Evolutionary conservation across 2,888 invertebrate species (phyloP).

Genomic region (Tenthredo amoena): DNA sequence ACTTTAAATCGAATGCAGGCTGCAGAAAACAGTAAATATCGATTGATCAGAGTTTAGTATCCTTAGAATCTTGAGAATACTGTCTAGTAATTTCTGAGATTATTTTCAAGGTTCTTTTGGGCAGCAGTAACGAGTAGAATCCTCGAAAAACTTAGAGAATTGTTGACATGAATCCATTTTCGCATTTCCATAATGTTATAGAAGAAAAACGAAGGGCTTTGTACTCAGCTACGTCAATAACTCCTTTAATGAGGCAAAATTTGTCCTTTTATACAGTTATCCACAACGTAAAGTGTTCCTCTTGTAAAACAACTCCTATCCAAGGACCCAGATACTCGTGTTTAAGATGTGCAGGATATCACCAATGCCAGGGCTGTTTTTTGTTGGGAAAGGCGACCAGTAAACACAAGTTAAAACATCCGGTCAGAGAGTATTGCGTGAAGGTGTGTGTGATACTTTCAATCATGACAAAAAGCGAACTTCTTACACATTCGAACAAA

Average conservation of each 20-base stretch:
- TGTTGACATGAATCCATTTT: not conserved
- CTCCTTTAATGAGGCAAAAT: not conserved
- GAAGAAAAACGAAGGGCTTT: slow-evolving; percentile 30
- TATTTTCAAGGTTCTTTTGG: not conserved
- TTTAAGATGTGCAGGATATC: slow-evolving; percentile 83
- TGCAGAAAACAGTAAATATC: slow-evolving; percentile 80
- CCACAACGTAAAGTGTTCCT: slow-evolving; percentile 82
- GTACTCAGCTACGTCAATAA: slow-evolving; percentile 10
- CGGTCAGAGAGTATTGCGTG: slow-evolving; percentile 83
- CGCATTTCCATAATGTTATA: not conserved
- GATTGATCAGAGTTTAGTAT: not conserved
- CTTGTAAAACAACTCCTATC: slow-evolving; percentile 81
- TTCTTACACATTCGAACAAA: slow-evolving; percentile 39
- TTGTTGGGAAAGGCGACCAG: slow-evolving; percentile 81
- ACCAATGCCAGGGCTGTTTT: slow-evolving; percentile 86
- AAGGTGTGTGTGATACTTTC: slow-evolving; percentile 71
- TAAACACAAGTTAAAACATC: slow-evolving; percentile 84
- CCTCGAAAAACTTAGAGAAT: not conserved
- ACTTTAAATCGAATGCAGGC: slow-evolving; percentile 83
- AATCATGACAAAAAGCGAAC: not conserved
- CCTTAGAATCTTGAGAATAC: not conserved
- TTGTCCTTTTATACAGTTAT: slow-evolving; percentile 72
- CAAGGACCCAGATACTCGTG: slow-evolving; percentile 84
- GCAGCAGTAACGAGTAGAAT: not conserved
- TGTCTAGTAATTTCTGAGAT: not conserved